Conservation (phyloP, 2,797 vertebrate genomes). For the Epinephelus malabaricus region DNA sequence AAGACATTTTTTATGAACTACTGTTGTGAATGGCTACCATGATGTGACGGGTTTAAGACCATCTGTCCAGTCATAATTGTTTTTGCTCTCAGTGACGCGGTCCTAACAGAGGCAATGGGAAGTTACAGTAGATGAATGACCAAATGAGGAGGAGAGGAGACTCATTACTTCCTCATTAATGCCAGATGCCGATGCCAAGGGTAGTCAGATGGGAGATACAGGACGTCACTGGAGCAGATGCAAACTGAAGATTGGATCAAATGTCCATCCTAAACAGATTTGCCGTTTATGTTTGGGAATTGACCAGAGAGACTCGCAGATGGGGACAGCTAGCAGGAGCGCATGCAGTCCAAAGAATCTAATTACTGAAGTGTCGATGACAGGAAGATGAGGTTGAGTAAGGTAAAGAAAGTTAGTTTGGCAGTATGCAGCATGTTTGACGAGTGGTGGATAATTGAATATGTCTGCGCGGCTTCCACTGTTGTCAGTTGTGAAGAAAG, state of each 20-base stretch:
- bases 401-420: constrained; percentile 41
- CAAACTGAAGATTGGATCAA: constrained; percentile 79
- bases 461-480: background rate
- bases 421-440: constrained; percentile 1
- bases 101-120: constrained; percentile 52
- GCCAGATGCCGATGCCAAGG: constrained; percentile 77
- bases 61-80: constrained; percentile 68
- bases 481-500: background rate
- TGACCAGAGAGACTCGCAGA: constrained; percentile 47
- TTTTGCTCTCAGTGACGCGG: constrained; percentile 51
- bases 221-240: constrained; percentile 76
- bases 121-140: constrained; percentile 73
- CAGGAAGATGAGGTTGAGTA: constrained; percentile 30
- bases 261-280: constrained; percentile 80
- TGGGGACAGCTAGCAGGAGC: constrained; percentile 24
- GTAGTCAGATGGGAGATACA: constrained; percentile 65
- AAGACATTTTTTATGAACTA: background rate
- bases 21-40: constrained; percentile 43
- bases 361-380: constrained; percentile 14
- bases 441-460: background rate
- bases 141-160: constrained; percentile 72
- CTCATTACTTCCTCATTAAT: constrained; percentile 82
- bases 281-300: constrained; percentile 68
- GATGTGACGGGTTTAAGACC: constrained; percentile 25
- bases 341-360: constrained; percentile 22